Evolutionary conservation across 2,797 vertebrate species (phyloP), one percentile per base, ranked within the genome.

Genomic region (Enteromius treurensis): DNA sequence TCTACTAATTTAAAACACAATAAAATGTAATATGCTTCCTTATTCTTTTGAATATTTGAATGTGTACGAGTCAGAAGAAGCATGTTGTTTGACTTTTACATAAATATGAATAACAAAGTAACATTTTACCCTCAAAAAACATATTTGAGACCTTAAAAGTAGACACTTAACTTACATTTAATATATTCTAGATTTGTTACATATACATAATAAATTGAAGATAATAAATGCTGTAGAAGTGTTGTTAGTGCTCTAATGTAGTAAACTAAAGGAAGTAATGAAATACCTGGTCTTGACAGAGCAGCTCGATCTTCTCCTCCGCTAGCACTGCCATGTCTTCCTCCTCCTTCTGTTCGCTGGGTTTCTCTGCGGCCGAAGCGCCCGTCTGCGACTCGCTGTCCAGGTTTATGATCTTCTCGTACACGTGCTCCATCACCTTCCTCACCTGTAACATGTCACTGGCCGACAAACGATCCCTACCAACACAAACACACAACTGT

Each of bases 401-500:
- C 87, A 96, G 86, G 85, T 96, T 97, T 21, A 97, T 97, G 75
- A 97, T 96, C 88, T 97, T 96, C 90, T 97, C 96, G 68, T 96
- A 97, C 5, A 97, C 96, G 0, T 97, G 96, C 26, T 97, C 96
- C 96, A 96, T 96, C 85, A 97, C 96, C 70, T 96, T 96, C 40
- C 96, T 93, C 83, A 97, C 96, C 76, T 97, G 96, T 29, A 97
- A 93, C 96, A 96, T 97, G 88, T 97, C 96, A 84, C 96, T 97
- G 47, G 96, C 96, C 23, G 96, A 97, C 47, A 97, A 90, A 34
- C 96, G 89, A 17, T 97, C 96, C 90, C 96, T 97, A 23, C 21
- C 21, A 0, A 68, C 32, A 68, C 42, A 67, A 19, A 60, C 70
- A n/a, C 23, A 55, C 15, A 4, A n/a, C 51, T n/a, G 7, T 3